Evolutionary conservation across 2,888 invertebrate genomes (phyloP), one percentile per base, ranked within the genome.

Genomic region (Parnassius apollo): DNA sequence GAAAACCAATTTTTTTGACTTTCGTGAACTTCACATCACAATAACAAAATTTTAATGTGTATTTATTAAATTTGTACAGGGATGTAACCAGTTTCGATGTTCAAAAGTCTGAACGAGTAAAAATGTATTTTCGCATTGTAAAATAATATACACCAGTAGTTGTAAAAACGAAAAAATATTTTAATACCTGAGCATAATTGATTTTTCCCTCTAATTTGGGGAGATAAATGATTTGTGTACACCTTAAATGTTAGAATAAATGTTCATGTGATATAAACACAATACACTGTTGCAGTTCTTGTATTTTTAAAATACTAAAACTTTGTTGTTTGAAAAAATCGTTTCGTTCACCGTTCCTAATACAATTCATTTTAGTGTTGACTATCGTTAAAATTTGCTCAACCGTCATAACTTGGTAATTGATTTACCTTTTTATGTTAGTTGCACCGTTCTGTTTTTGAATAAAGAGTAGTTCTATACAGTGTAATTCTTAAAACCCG

Each of bases 41-140:
- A 73, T 90, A 90, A 91, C 91, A 90, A 90, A 88, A 85, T 86
- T 75, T 77, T 80, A 71, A 83, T 77, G 84, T 86, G 83, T 82
- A 81, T 82, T 88, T 88, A 88, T 90, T 89, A 82, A 84, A 87
- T 81, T 80, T 91, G 91, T 91, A 91, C 91, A 91, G 91, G 91
- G 91, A 91, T 72, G 81, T 80, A 81, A 83, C 78, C 84, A 84
- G 81, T 83, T 86, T 83, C 71, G 82, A 82, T 79, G 91, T 89
- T 89, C 90, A 81, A 84, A 91, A 91, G 91, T 90, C 90, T 91
- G 91, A 91, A 90, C 89, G 81, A 75, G 77, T 83, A 81, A 78
- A 78, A 78, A 84, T 88, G 90, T 91, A 90, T 91, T 91, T 91
- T 91, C 89, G 81, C 91, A 90, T 88, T 89, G 89, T 91, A 88